Evolutionary conservation across 2,113 vertebrate genomes (phyloP).

Genomic region (Brienomyrus brachyistius): DNA sequence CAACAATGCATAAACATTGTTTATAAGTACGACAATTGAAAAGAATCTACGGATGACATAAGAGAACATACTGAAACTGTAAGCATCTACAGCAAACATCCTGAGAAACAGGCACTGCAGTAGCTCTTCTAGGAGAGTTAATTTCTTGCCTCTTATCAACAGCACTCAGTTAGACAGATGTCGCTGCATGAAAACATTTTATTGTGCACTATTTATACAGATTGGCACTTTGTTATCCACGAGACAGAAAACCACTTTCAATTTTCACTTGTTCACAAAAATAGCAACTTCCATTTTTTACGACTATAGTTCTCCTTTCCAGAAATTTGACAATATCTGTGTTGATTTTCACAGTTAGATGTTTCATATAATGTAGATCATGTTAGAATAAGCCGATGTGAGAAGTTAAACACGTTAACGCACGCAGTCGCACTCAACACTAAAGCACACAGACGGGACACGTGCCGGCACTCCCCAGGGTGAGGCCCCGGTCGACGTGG

Average conservation of each 20-base stretch:
- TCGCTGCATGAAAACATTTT: not conserved
- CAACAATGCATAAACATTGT: not conserved
- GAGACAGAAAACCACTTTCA: not conserved
- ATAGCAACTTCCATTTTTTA: not conserved
- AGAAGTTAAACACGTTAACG: not conserved
- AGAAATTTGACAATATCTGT: not conserved
- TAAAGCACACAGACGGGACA: not conserved
- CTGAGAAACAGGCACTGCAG: not conserved
- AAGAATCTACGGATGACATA: not conserved
- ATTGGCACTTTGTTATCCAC: not conserved
- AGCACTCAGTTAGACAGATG: not conserved
- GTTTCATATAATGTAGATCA: not conserved
- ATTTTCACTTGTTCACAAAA: not conserved
- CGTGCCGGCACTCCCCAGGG: not conserved
- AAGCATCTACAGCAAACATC: not conserved
- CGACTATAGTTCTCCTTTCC: not conserved
- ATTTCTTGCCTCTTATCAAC: not conserved
- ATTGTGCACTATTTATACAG: not conserved
- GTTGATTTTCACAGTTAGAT: not conserved
- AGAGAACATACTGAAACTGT: not conserved
- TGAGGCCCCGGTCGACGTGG: not conserved
- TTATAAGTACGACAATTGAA: not conserved
- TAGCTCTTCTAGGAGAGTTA: not conserved
- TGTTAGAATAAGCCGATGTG: not conserved
- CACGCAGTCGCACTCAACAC: not conserved